Evolutionary conservation across 1,140 invertebrate genomes (phyloP).

Genomic region (Halesus radiatus): DNA sequence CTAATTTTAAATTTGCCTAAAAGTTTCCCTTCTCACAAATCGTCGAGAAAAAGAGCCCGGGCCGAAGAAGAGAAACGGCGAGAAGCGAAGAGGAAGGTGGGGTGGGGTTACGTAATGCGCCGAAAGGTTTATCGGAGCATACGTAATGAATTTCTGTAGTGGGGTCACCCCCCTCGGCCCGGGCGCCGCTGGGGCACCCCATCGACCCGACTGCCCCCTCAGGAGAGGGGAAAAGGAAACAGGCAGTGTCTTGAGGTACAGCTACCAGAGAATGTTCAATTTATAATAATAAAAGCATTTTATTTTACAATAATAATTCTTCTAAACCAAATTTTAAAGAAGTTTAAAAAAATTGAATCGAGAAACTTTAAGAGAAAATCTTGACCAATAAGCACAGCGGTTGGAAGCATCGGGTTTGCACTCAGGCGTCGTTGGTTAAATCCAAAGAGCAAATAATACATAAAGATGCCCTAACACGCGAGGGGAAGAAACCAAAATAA

Average conservation of each 20-base stretch:
- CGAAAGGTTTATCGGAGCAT: conserved; percentile 55
- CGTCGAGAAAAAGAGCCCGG: conserved; percentile 10
- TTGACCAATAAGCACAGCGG: no score
- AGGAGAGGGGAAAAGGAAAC: neutral
- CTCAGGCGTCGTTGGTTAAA: no score
- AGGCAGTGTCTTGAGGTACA: neutral
- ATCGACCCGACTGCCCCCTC: neutral
- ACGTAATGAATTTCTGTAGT: conserved; percentile 56
- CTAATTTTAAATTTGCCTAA: neutral
- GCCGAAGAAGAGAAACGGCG: neutral
- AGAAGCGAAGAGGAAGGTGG: neutral
- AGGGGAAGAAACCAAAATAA: no score
- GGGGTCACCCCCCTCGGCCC: conserved; percentile 33
- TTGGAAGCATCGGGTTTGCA: no score
- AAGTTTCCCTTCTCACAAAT: neutral
- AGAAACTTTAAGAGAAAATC: no score
- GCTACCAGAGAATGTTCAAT: conserved; percentile 1
- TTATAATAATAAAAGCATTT: neutral
- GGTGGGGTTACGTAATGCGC: conserved; percentile 50
- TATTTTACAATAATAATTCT: no score
- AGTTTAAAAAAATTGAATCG: no score
- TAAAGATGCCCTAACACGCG: no score
- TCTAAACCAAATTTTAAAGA: no score
- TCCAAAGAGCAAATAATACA: no score
- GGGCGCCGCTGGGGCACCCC: conserved; percentile 9